These are phyloP conservation scores for Whitmania pigra DNA, from an alignment of 1,140 invertebrate genomes.

Conservation along the genomic window DNA sequence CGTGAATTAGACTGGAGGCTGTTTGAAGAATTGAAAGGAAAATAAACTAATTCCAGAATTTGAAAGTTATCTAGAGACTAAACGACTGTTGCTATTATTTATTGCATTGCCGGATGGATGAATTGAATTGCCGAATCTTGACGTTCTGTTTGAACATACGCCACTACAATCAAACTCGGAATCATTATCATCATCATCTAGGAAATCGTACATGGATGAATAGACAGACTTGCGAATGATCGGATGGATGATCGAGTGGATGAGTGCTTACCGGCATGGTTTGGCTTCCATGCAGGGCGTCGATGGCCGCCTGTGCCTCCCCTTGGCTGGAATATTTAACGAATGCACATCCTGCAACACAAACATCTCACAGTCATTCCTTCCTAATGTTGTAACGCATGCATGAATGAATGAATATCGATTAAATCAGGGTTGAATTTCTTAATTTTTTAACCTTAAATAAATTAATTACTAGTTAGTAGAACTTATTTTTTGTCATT, in stretches of 20 bases:
- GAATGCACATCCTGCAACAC: conserved; percentile 89
- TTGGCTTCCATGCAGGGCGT: conserved; percentile 94
- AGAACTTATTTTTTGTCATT: no score
- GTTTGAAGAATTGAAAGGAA: no score
- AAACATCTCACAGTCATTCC: neutral
- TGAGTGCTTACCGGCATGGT: conserved; percentile 86
- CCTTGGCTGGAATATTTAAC: conserved; percentile 91
- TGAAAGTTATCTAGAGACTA: no score
- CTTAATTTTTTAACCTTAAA: neutral
- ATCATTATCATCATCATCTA: no score
- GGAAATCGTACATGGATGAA: neutral
- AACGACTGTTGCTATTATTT: no score
- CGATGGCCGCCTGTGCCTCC: conserved; percentile 93
- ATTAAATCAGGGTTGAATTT: neutral
- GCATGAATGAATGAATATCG: conserved; percentile 4
- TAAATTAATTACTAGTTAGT: neutral
- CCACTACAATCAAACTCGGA: no score
- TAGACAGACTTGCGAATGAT: neutral
- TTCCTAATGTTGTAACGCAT: neutral
- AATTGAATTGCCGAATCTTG: no score
- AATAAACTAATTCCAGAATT: no score
- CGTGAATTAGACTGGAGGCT: no score
- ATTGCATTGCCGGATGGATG: no score
- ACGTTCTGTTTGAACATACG: no score
- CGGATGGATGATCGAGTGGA: conserved; percentile 4